phyloP scores from a whole-genome alignment of 2,888 invertebrate genomes.

The Lochmaea capreae region DNA sequence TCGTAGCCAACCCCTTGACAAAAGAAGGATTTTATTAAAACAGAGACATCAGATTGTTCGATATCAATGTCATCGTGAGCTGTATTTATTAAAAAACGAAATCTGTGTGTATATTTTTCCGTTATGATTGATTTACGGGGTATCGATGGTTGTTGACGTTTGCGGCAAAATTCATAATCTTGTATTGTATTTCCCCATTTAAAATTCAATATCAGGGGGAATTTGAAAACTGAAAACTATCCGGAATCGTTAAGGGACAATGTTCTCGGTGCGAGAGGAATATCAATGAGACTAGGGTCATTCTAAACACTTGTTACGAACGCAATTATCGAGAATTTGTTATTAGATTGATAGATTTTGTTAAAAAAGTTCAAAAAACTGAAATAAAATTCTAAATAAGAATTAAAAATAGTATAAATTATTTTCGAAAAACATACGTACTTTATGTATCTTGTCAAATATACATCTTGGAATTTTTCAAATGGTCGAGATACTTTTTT shows the following conservation, averaged over 20 bases:
- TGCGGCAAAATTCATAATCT: conserved; percentile 62
- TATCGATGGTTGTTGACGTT: conserved; percentile 63
- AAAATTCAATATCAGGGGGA: conserved; percentile 60
- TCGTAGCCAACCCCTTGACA: conserved; percentile 33
- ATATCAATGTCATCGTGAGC: conserved; percentile 51
- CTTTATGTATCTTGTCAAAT: too few species aligned
- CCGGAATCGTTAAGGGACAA: conserved; percentile 43
- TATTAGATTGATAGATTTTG: background rate
- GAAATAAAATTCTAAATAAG: too few species aligned
- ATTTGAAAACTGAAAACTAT: conserved; percentile 57
- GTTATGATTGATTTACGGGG: conserved; percentile 60
- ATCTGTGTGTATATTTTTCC: conserved; percentile 38
- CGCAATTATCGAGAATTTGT: conserved; percentile 18
- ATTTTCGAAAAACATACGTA: too few species aligned
- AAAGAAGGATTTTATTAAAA: conserved; percentile 54
- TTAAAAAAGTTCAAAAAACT: background rate
- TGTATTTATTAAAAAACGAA: conserved; percentile 59
- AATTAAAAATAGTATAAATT: too few species aligned
- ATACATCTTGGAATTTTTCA: too few species aligned
- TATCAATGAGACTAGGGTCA: conserved; percentile 42
- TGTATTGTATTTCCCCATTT: conserved; percentile 57
- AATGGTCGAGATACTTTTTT: too few species aligned
- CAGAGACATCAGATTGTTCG: conserved; percentile 53
- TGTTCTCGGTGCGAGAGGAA: conserved; percentile 37
- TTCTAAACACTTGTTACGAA: conserved; percentile 42